Evolutionary conservation across 2,797 vertebrate species (phyloP).

Genomic region (Sphenodon punctatus): DNA sequence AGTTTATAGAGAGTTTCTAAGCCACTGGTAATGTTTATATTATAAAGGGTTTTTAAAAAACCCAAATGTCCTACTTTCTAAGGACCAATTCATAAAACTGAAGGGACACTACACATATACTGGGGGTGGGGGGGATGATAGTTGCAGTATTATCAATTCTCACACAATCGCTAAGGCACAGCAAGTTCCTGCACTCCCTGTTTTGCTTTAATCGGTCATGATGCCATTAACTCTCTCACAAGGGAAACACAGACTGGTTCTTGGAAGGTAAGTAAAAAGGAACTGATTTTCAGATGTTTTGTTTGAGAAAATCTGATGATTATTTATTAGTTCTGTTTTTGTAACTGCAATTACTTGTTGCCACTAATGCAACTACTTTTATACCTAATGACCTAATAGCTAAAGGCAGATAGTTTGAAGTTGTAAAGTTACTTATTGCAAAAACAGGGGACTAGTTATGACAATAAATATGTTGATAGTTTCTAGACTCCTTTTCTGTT

Average conservation of each 20-base stretch:
- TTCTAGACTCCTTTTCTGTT: not conserved
- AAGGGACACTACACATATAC: not conserved
- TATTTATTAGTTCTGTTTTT: not conserved
- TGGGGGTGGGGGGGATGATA: not conserved
- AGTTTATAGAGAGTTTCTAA: not conserved
- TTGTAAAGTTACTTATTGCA: not conserved
- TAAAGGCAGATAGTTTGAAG: not conserved
- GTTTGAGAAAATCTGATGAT: not conserved
- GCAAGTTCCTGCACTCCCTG: not conserved
- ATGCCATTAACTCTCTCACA: not conserved
- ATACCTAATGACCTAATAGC: not conserved
- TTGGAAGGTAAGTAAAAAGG: conserved; percentile 36
- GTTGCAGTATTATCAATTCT: not conserved
- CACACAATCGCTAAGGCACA: not conserved
- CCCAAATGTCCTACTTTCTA: too few species aligned
- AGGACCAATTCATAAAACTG: too few species aligned
- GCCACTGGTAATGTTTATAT: not conserved
- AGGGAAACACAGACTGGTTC: conserved; percentile 14
- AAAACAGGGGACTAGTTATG: not conserved
- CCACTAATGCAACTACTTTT: not conserved
- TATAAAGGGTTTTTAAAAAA: not conserved
- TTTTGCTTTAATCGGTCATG: conserved; percentile 37
- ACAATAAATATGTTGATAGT: not conserved
- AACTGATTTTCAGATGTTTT: conserved; percentile 1
- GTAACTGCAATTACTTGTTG: not conserved